Evolutionary conservation across 2,888 invertebrate genomes (phyloP).

Genomic region (Perdita meconis): DNA sequence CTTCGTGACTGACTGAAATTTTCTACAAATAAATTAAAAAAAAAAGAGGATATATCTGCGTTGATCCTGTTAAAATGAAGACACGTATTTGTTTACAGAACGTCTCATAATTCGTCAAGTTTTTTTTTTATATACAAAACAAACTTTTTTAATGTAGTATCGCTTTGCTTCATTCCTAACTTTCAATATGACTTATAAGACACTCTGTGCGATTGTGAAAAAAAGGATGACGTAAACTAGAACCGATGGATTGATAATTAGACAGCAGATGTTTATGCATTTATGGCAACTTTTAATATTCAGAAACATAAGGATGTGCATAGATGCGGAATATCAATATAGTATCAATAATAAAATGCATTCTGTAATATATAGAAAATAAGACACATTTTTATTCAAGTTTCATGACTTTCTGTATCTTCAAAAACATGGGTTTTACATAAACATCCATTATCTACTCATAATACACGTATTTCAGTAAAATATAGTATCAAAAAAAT

Average conservation of each 20-base stretch:
- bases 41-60: neutral
- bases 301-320: too few relatives aligned
- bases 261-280: too few relatives aligned
- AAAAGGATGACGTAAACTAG: conserved; percentile 13
- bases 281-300: too few relatives aligned
- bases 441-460: too few relatives aligned
- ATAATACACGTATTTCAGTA: conserved; percentile 30
- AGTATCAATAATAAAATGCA: too few relatives aligned
- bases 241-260: neutral
- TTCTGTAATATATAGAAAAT: too few relatives aligned
- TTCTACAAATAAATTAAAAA: conserved; percentile 11
- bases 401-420: too few relatives aligned
- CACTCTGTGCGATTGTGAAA: conserved; percentile 1
- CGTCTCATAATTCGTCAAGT: too few relatives aligned
- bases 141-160: conserved; percentile 5
- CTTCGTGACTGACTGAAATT: conserved; percentile 13
- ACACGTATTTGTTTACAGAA: neutral
- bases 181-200: neutral
- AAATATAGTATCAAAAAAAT: neutral
- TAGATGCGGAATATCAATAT: too few relatives aligned
- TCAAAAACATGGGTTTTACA: too few relatives aligned
- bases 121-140: neutral
- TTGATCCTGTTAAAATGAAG: neutral
- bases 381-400: too few relatives aligned
- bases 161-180: neutral